Base-by-base conservation (phyloP, 1,140 invertebrate genomes). In the Uloborus diversus region DNA sequence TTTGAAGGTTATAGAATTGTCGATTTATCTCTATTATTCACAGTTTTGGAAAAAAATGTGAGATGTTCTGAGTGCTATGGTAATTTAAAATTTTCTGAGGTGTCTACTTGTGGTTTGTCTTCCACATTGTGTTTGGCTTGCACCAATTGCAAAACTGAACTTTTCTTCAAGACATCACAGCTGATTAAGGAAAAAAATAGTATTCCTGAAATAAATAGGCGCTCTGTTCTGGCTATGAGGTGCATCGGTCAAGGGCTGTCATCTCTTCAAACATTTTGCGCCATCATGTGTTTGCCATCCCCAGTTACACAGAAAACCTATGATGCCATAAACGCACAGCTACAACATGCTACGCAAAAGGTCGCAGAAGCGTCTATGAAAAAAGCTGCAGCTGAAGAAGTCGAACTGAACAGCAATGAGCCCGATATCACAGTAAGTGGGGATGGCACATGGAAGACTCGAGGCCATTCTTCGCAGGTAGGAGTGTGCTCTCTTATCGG, bases 171-270 rank as follows among this genome's bases (percentile, higher is more conserved):
- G 23, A 25, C 33, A 11, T 66, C 7, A 11, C 4, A 13, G 59
- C 13, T 32, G 14, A 30, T 62, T 17, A 35, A 35, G 20, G n/a
- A 23, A 23, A 66, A 66, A 42, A 51, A 32, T 14, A 69, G 53
- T 53, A 53, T 69, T 0, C 66, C 42, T 51, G 66, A 69, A 17
- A 35, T 49, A 11, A 69, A 69, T 32, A 3, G 4, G 17, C 13
- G 66, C 1, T 69, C 28, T 51, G 66, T 69, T 5, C 53, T 28
- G 11, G 66, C 66, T n/a, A 69, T 69, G 66, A 23, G 66, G 47
- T 53, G 20, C 25, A 13, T 49, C 4, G 66, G 66, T 7, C 25
- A 53, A 28, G 66, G 66, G 17, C 27, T 49, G 9, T n/a, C 25
- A 9, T 5, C 23, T 17, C 17, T 49, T 25, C 20, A 69, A 53